Percentiles rank a stretch among this genome's conserved stretches.
These are phyloP conservation scores for Cephus sareptanus DNA, from an alignment of 2,888 invertebrate genomes.

Conservation along the genomic window DNA sequence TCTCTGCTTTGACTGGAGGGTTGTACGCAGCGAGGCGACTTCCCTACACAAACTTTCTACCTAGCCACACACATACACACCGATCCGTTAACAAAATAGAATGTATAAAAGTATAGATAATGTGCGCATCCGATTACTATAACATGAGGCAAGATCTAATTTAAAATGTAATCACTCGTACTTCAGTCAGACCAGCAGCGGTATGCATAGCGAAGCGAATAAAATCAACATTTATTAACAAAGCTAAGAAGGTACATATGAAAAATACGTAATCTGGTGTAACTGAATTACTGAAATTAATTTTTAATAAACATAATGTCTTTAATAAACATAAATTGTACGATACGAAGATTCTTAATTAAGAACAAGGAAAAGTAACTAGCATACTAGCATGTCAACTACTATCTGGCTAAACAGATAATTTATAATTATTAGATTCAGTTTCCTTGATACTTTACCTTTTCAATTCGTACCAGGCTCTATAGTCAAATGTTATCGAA, in stretches of 20 bases:
- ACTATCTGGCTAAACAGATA: not conserved
- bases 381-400: not conserved
- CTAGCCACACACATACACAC: constrained; percentile 62
- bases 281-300: not conserved
- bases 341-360: not conserved
- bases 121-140: not conserved
- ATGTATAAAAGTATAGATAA: not conserved
- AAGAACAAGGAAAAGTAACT: not conserved
- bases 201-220: not conserved
- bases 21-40: constrained; percentile 64
- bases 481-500: not conserved
- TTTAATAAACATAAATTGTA: not conserved
- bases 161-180: not conserved
- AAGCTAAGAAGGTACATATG: not conserved
- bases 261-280: not conserved
- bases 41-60: constrained; percentile 66
- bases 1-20: constrained; percentile 63
- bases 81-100: constrained; percentile 66
- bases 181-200: not conserved
- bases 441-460: not conserved
- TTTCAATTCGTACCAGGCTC: not conserved
- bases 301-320: not conserved
- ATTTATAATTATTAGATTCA: not conserved
- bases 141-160: not conserved
- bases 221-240: not conserved